Conservation (phyloP, 2,113 vertebrate species). For the Gobius niger region DNA sequence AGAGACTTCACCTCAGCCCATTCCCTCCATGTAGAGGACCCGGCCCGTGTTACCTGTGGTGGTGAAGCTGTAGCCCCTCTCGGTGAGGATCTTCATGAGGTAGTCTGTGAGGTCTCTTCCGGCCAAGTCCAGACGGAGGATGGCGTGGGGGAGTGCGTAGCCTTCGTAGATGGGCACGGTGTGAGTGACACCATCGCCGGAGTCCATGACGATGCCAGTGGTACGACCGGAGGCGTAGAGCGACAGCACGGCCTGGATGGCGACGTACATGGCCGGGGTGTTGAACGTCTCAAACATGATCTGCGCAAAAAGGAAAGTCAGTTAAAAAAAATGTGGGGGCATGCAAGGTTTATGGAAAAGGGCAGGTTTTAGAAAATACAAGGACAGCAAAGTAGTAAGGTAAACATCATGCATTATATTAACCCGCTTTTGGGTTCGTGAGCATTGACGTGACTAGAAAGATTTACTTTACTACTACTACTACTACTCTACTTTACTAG, state of each 20-base stretch:
- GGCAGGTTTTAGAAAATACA: too few species aligned
- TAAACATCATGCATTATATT: too few species aligned
- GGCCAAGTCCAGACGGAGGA: slow-evolving; percentile 96
- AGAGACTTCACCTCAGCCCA: too few species aligned
- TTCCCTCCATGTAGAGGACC: fast-evolving
- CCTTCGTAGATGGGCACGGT: slow-evolving; percentile 98
- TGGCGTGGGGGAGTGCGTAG: slow-evolving; percentile 95
- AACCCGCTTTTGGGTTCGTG: too few species aligned
- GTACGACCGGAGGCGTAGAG: slow-evolving; percentile 97
- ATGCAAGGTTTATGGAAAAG: too few species aligned
- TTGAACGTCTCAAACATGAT: slow-evolving; percentile 99
- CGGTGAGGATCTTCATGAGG: slow-evolving; percentile 99
- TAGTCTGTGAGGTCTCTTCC: slow-evolving; percentile 98
- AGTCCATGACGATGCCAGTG: slow-evolving; percentile 99
- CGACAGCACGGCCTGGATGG: slow-evolving; percentile 98
- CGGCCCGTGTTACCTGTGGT: slow-evolving; percentile 76
- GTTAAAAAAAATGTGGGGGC: not conserved
- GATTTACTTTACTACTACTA: too few species aligned
- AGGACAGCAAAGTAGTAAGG: too few species aligned
- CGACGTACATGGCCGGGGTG: slow-evolving; percentile 98
- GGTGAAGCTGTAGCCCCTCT: slow-evolving; percentile 96
- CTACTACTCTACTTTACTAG: too few species aligned
- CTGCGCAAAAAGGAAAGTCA: slow-evolving; percentile 57
- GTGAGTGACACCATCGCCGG: slow-evolving; percentile 96
- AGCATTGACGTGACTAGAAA: too few species aligned